These are phyloP conservation scores for Ophonus ardosiacus DNA, from an alignment of 2,888 invertebrate species.

Conservation along the genomic window DNA sequence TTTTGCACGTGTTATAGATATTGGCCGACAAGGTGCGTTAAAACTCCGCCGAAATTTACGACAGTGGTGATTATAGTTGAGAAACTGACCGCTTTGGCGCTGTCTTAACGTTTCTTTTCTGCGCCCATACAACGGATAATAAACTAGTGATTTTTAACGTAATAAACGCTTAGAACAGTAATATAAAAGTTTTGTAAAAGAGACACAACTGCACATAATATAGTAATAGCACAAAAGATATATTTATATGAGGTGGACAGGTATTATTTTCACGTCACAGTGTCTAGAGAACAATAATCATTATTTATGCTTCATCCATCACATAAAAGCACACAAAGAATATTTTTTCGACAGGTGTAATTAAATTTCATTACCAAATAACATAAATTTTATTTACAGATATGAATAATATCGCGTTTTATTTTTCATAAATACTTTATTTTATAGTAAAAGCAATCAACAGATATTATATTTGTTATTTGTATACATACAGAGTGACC, in stretches of 20 bases:
- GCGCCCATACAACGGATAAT: conserved; percentile 53
- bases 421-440: too few species aligned
- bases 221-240: conserved; percentile 63
- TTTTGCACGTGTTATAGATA: conserved; percentile 64
- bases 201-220: conserved; percentile 60
- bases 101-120: background rate
- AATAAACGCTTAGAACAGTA: conserved; percentile 63
- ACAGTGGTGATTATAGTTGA: background rate
- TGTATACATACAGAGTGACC: too few species aligned
- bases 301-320: conserved; percentile 5
- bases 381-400: too few species aligned
- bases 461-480: too few species aligned
- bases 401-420: too few species aligned
- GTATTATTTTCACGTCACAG: conserved; percentile 62
- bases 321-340: too few species aligned
- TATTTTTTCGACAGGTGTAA: too few species aligned
- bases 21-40: conserved; percentile 42
- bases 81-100: background rate
- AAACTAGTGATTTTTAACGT: conserved; percentile 61
- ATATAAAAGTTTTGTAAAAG: conserved; percentile 53
- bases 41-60: conserved; percentile 51
- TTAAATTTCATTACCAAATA: too few species aligned
- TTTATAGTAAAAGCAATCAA: too few species aligned
- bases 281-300: conserved; percentile 63
- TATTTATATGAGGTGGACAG: conserved; percentile 58